Percentiles rank a stretch among this genome's conserved stretches.
phyloP scores from a whole-genome alignment of 2,113 vertebrate genomes.

The Notarius lentiginosus region DNA sequence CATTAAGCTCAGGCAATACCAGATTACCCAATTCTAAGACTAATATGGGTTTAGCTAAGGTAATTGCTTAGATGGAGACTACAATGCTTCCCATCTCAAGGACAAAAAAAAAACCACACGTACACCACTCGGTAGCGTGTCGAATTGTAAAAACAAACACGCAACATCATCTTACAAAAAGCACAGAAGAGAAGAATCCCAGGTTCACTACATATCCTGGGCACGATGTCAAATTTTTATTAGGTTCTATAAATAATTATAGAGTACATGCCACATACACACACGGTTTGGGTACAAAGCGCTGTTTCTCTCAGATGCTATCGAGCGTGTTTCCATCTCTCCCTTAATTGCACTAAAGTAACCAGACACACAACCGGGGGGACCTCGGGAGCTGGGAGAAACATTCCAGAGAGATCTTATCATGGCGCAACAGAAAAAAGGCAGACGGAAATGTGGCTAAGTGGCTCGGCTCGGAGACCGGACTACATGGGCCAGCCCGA shows the following conservation, averaged over 20 bases:
- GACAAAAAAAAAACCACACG: conserved; percentile 11
- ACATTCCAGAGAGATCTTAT: conserved; percentile 53
- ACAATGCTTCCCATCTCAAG: conserved; percentile 15
- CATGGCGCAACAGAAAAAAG: conserved; percentile 59
- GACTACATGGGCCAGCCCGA: conserved; percentile 49
- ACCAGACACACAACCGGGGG: conserved; percentile 53
- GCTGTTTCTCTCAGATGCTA: conserved; percentile 41
- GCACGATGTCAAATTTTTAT: conserved; percentile 44
- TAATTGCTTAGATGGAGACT: conserved; percentile 48
- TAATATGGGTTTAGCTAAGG: conserved; percentile 54
- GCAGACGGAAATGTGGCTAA: conserved; percentile 47
- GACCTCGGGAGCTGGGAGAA: conserved; percentile 49
- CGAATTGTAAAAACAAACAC: conserved; percentile 31
- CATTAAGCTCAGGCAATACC: conserved; percentile 70
- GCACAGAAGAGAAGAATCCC: conserved; percentile 11
- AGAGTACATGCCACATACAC: conserved; percentile 27
- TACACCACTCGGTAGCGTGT: not conserved
- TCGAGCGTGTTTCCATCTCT: conserved; percentile 48
- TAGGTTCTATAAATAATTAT: conserved; percentile 41
- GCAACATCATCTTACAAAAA: conserved; percentile 31
- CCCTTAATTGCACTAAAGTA: conserved; percentile 53
- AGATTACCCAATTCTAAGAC: conserved; percentile 68
- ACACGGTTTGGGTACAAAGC: conserved; percentile 47
- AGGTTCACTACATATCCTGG: conserved; percentile 33
- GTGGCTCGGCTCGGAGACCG: conserved; percentile 47